phyloP scores from a whole-genome alignment of 92 coral and sea anemone genomes.

The Porites divaricata region DNA sequence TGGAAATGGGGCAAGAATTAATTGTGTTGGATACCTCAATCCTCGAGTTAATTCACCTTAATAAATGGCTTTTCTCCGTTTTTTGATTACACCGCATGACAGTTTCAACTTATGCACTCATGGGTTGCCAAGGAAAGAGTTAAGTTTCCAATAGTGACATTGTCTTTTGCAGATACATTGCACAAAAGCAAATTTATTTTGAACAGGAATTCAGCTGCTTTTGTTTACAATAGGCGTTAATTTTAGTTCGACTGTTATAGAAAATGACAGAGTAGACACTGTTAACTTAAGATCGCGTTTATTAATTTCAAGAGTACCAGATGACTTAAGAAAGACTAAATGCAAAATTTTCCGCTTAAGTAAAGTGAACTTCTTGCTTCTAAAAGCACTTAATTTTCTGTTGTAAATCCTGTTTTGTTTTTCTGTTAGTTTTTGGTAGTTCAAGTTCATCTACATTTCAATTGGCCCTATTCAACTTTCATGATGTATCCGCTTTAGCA shows the following conservation, averaged over 20 bases:
- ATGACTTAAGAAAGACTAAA: conserved; percentile 3
- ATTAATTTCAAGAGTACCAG: conserved; percentile 61
- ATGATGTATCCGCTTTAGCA: not conserved
- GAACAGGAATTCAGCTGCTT: conserved; percentile 60
- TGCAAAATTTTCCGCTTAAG: not conserved
- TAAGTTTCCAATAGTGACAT: conserved; percentile 13
- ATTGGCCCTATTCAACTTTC: not conserved
- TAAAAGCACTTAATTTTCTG: not conserved
- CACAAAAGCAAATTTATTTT: conserved; percentile 46
- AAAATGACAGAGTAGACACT: conserved; percentile 34
- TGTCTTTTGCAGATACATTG: conserved; percentile 53
- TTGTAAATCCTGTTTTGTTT: not conserved
- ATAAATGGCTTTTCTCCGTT: conserved; percentile 6
- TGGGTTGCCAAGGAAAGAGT: conserved; percentile 37
- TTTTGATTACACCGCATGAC: conserved; percentile 3
- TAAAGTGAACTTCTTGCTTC: conserved; percentile 1
- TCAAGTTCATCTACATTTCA: not conserved
- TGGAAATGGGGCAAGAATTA: conserved; percentile 63
- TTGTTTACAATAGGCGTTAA: conserved; percentile 57
- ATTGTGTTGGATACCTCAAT: conserved; percentile 63
- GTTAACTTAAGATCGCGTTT: conserved; percentile 53
- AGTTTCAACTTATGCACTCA: not conserved
- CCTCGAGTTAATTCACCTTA: conserved; percentile 49
- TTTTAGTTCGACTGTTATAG: conserved; percentile 51
- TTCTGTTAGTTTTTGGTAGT: not conserved